Evolutionary conservation across 2,888 invertebrate species (phyloP).

Genomic region (Eupithecia exiguata): DNA sequence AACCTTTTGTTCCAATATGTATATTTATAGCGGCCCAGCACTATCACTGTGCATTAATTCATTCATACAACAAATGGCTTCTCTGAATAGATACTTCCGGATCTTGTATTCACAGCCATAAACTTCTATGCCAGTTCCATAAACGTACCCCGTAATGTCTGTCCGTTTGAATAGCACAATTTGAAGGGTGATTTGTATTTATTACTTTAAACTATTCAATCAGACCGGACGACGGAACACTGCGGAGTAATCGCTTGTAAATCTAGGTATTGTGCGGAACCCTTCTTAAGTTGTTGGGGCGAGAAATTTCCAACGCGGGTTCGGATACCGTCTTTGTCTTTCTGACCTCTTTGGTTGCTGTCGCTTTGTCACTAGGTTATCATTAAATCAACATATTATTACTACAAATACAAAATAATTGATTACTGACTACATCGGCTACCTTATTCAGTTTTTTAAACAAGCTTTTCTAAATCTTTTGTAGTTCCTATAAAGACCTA

Average conservation of each 20-base stretch:
- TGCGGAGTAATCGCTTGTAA: constrained; percentile 54
- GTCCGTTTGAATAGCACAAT: constrained; percentile 5
- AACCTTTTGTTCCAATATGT: background rate
- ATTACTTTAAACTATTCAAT: constrained; percentile 37
- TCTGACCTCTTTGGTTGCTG: background rate
- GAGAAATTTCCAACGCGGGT: background rate
- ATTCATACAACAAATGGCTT: constrained; percentile 1
- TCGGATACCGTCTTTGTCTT: constrained; percentile 4
- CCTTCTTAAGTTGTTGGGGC: constrained; percentile 16
- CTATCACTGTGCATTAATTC: background rate
- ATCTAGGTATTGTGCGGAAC: constrained; percentile 47
- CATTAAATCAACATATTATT: no score
- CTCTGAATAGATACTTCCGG: constrained; percentile 6
- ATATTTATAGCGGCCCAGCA: background rate
- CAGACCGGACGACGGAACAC: constrained; percentile 41
- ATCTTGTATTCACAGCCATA: background rate
- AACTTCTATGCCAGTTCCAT: background rate
- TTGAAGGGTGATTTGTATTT: constrained; percentile 7
- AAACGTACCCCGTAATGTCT: constrained; percentile 5
- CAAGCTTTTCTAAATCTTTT: background rate
- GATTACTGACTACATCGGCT: background rate
- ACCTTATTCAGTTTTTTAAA: background rate
- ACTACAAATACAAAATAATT: no score
- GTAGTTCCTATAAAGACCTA: no score
- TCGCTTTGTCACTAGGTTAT: background rate